Conservation (phyloP, 2,113 vertebrate species). For the Myotis brandtii region DNA sequence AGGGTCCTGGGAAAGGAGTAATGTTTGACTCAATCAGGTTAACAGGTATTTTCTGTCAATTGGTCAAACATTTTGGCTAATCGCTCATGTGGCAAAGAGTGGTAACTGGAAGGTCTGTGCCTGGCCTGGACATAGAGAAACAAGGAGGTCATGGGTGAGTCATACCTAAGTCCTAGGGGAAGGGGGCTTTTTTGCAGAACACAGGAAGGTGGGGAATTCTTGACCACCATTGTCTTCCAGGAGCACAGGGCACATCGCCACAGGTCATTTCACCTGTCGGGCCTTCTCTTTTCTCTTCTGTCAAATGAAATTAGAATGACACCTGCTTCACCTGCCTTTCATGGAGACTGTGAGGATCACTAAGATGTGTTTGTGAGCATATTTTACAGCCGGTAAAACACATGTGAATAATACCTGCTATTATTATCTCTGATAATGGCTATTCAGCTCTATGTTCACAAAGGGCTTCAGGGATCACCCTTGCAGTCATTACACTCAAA, state of each 20-base stretch:
- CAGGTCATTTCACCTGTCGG: not conserved
- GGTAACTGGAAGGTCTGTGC: not conserved
- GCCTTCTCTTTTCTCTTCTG: not conserved
- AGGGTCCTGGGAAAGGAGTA: not conserved
- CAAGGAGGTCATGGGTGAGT: fast-evolving
- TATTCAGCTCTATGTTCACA: not conserved
- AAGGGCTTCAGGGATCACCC: not conserved
- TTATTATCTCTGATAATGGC: not conserved
- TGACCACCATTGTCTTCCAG: not conserved
- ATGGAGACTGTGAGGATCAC: not conserved
- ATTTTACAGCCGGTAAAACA: not conserved
- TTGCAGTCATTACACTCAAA: not conserved
- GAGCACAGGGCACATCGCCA: not conserved
- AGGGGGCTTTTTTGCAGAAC: not conserved
- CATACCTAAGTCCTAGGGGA: not conserved
- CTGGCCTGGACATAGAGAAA: not conserved
- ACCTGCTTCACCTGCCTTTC: not conserved
- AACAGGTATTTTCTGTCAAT: not conserved
- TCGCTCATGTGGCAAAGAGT: not conserved
- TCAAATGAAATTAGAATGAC: not conserved
- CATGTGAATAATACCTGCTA: not conserved
- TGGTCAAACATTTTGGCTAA: not conserved
- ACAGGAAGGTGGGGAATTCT: not conserved
- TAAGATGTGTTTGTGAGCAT: not conserved
- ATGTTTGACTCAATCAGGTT: not conserved